A percentile compares a stretch with the other conserved stretches of the same genome.
Conservation (phyloP, 2,113 vertebrate genomes). For the Corvus hawaiiensis region DNA sequence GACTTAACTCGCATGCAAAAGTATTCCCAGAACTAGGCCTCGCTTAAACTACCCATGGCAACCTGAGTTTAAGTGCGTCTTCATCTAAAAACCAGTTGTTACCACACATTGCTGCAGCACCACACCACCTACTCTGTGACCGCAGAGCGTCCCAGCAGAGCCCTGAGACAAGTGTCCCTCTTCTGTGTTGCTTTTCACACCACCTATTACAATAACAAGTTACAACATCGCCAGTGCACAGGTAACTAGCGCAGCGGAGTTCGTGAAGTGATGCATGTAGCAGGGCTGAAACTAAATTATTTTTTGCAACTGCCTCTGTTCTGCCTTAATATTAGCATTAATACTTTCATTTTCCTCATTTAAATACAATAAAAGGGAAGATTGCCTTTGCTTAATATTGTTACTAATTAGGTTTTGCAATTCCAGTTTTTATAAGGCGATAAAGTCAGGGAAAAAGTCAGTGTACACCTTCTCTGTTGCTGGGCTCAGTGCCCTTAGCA, state of each 20-base stretch:
- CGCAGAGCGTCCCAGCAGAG: neutral
- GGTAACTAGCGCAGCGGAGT: neutral
- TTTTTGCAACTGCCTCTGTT: neutral
- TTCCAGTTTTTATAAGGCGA: neutral
- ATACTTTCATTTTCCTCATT: neutral
- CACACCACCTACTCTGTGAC: neutral
- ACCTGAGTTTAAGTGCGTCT: neutral
- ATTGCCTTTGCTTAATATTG: neutral
- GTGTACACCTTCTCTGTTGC: neutral
- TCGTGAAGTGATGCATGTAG: neutral
- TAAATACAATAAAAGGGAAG: constrained; percentile 2
- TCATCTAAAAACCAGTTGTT: neutral
- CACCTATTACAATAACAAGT: neutral
- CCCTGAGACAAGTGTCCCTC: neutral
- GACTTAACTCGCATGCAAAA: neutral
- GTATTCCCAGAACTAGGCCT: neutral
- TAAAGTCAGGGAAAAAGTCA: neutral
- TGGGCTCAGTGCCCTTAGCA: neutral
- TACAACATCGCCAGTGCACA: neutral
- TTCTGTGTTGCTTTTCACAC: neutral
- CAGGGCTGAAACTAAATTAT: neutral
- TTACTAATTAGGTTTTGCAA: neutral
- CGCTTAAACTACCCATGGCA: neutral
- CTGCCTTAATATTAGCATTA: neutral
- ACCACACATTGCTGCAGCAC: neutral